Percentiles rank a stretch among this genome's conserved stretches.
Evolutionary conservation across 2,113 vertebrate genomes (phyloP).

Genomic region (cat (Felis catus)): F.catus_Fca126_mat1.0 CM031412.1:35626501-35627000

Average conservation of each 20-base stretch:
- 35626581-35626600: neutral
- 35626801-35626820: neutral
- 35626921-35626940: conserved; percentile 25
- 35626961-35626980: conserved; percentile 28
- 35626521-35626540: neutral
- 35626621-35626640: neutral
- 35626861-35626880: conserved; percentile 19
- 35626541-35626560: neutral
- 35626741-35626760: conserved; percentile 15
- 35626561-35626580: neutral
- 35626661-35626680: neutral
- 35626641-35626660: neutral
- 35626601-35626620: neutral
- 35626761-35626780: neutral
- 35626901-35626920: neutral
- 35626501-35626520: neutral
- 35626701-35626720: conserved; percentile 27
- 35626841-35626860: conserved; percentile 26
- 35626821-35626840: conserved; percentile 12
- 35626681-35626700: conserved; percentile 16
- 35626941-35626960: neutral
- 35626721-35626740: neutral
- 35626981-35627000: neutral
- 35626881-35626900: conserved; percentile 10
- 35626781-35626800: conserved; percentile 37